phyloP scores from a whole-genome alignment of 1,140 invertebrate genomes.

The Heliothis subflexa region DNA sequence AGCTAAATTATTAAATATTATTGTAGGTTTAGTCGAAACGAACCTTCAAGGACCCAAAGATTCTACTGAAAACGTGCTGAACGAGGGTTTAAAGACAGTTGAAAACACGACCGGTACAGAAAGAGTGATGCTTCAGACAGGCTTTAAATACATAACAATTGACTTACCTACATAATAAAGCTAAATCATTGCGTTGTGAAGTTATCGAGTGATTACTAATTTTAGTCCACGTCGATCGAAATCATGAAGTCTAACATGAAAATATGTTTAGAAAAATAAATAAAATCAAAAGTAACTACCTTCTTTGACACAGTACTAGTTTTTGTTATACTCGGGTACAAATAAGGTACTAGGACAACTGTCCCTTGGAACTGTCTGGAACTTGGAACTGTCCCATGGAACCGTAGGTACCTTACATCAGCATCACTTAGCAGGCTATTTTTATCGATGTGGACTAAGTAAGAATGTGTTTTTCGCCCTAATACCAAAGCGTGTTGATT shows the following conservation, averaged over 20 bases:
- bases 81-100: background rate
- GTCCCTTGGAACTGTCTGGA: no score
- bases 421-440: background rate
- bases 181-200: background rate
- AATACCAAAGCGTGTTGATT: background rate
- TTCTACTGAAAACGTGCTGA: background rate
- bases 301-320: no score
- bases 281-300: no score
- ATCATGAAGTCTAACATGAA: background rate
- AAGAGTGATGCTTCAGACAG: constrained; percentile 8
- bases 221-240: constrained; percentile 7
- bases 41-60: background rate
- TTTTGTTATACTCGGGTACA: no score
- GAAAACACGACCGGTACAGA: background rate
- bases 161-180: background rate
- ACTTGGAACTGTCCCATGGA: no score
- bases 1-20: background rate
- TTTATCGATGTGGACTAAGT: constrained; percentile 1
- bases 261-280: background rate
- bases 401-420: no score
- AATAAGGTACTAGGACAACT: background rate
- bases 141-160: background rate
- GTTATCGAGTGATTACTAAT: constrained; percentile 5
- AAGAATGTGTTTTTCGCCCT: background rate
- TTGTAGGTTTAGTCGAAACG: constrained; percentile 8